A percentile compares a stretch with the other conserved stretches of the same genome.
These are phyloP conservation scores for Adelosebastes latens DNA, from an alignment of 2,797 vertebrate species.

Conservation along the genomic window DNA sequence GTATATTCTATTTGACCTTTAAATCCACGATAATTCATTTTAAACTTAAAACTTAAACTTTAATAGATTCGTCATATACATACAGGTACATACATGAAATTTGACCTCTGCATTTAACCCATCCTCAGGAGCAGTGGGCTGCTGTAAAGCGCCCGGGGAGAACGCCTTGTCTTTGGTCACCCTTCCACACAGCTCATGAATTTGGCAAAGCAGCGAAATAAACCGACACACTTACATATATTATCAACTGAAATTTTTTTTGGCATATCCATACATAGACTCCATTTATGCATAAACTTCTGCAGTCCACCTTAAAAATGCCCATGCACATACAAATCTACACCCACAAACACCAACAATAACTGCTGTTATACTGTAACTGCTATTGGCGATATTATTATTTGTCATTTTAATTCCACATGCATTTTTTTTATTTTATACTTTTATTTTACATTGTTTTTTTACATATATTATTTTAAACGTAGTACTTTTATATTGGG, in stretches of 20 bases:
- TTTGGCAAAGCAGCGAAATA: not conserved
- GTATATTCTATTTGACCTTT: not conserved
- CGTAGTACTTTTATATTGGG: not conserved
- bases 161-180: not conserved
- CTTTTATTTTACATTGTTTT: not conserved
- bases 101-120: too few species aligned
- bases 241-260: not conserved
- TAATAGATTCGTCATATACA: too few species aligned
- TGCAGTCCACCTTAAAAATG: slow-evolving; percentile 2
- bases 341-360: not conserved
- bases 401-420: not conserved
- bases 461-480: not conserved
- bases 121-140: too few species aligned
- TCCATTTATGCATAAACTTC: not conserved
- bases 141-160: too few species aligned
- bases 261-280: not conserved
- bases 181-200: not conserved
- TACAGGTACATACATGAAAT: too few species aligned
- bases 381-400: not conserved
- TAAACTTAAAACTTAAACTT: not conserved
- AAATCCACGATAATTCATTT: not conserved
- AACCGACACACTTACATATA: not conserved
- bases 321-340: not conserved
- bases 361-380: not conserved
- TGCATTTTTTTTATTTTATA: not conserved